Evolutionary conservation across 2,888 invertebrate species (phyloP).

Genomic region (Gryllus longicercus): DNA sequence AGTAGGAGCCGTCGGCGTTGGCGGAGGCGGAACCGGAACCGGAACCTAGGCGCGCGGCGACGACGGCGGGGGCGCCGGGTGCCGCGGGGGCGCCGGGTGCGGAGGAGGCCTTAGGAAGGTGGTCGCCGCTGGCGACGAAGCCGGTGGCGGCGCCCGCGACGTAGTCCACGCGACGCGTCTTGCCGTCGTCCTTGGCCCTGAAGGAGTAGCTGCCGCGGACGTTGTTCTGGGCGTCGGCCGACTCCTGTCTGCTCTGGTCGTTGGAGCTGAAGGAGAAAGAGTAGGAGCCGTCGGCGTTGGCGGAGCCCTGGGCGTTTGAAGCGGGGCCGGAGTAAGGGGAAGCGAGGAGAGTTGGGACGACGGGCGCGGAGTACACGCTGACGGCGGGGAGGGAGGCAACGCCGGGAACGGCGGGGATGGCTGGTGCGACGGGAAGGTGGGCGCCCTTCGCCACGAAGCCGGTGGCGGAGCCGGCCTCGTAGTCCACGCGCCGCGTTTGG

Average conservation of each 20-base stretch:
- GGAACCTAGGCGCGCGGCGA: not conserved
- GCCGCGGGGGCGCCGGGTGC: not conserved
- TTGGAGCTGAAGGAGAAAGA: conserved; percentile 39
- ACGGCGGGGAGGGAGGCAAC: not conserved
- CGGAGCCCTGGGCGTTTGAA: not conserved
- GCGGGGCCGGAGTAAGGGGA: not conserved
- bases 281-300: conserved; percentile 39
- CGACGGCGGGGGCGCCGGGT: not conserved
- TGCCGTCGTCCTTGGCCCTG: conserved; percentile 36
- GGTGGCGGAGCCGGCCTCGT: conserved; percentile 38
- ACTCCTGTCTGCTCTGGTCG: conserved; percentile 37
- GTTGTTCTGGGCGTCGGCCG: conserved; percentile 37
- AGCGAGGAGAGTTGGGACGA: not conserved
- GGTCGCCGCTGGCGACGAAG: conserved; percentile 37
- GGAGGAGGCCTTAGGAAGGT: conserved; percentile 31
- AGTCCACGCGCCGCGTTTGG: conserved; percentile 36
- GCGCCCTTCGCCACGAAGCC: conserved; percentile 39
- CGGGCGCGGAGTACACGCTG: not conserved
- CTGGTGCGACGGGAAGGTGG: conserved; percentile 39
- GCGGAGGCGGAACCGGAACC: not conserved
- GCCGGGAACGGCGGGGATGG: not conserved
- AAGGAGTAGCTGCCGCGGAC: conserved; percentile 39
- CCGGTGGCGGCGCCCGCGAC: conserved; percentile 37
- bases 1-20: conserved; percentile 32
- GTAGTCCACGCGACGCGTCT: conserved; percentile 35